Conservation (phyloP, 2,888 invertebrate species). For the Pseudeuparius sepicola region DNA sequence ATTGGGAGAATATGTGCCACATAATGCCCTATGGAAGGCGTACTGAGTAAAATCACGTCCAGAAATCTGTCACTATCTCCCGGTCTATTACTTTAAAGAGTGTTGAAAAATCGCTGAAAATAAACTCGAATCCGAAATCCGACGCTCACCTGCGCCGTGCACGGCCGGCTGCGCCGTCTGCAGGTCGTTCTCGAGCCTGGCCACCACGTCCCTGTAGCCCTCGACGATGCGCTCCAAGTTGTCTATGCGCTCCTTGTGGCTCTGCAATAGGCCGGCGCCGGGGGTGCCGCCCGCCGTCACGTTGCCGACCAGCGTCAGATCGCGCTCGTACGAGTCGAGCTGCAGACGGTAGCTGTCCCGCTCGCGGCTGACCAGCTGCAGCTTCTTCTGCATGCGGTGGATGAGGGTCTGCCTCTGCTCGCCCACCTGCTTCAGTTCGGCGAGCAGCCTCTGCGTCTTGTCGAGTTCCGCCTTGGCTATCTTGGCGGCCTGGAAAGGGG, state of each 20-base stretch:
- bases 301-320: constrained; percentile 47
- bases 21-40: too few species aligned
- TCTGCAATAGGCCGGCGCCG: constrained; percentile 29
- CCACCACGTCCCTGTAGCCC: constrained; percentile 63
- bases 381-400: constrained; percentile 61
- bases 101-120: too few species aligned
- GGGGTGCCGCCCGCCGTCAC: constrained; percentile 26
- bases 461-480: constrained; percentile 49
- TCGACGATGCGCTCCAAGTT: constrained; percentile 63
- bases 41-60: too few species aligned
- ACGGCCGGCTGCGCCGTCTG: constrained; percentile 33
- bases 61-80: too few species aligned
- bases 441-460: constrained; percentile 51
- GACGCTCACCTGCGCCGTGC: constrained; percentile 7
- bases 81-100: too few species aligned
- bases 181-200: constrained; percentile 54
- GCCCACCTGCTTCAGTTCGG: constrained; percentile 49
- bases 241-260: constrained; percentile 53
- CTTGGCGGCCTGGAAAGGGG: constrained; percentile 44
- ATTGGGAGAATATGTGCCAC: too few species aligned
- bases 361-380: constrained; percentile 57
- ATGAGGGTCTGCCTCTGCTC: constrained; percentile 62
- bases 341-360: constrained; percentile 73
- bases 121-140: too few species aligned
- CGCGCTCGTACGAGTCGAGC: constrained; percentile 73